Conservation (phyloP, 64 coral and sea anemone species). For the Stylophora pistillata region DNA sequence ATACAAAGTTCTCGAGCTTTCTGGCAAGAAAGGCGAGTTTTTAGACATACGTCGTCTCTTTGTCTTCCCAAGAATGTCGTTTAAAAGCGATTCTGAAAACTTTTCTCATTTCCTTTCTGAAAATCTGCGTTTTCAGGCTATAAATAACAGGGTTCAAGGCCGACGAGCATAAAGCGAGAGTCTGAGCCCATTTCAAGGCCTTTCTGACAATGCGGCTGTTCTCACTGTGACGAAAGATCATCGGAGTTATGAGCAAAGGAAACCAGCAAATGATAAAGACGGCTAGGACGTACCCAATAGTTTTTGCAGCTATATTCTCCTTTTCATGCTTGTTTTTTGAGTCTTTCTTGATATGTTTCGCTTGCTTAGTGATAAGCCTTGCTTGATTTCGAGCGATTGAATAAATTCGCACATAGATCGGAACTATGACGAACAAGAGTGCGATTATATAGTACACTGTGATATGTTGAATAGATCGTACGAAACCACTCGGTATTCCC, state of each 20-base stretch:
- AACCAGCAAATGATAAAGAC: conserved; percentile 91
- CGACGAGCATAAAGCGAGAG: conserved; percentile 85
- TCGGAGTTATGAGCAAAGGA: conserved; percentile 70
- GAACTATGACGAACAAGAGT: conserved; percentile 56
- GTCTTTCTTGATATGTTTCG: conserved; percentile 43
- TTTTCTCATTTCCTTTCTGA: conserved; percentile 56
- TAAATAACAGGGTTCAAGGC: conserved; percentile 91
- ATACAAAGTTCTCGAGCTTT: neutral
- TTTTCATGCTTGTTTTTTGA: conserved; percentile 17
- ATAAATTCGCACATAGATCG: conserved; percentile 82
- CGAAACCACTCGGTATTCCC: conserved; percentile 50
- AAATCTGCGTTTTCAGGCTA: conserved; percentile 75
- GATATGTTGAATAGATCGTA: conserved; percentile 10
- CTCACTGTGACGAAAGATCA: conserved; percentile 57
- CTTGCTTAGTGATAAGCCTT: conserved; percentile 54
- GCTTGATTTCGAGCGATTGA: conserved; percentile 81
- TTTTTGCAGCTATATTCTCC: conserved; percentile 89
- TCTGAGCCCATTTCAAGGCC: conserved; percentile 78
- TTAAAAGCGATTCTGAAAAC: neutral
- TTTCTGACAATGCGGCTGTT: neutral
- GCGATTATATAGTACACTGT: conserved; percentile 51
- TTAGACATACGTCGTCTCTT: neutral
- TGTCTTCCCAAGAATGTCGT: neutral
- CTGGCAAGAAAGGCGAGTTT: neutral
- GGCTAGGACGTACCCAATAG: conserved; percentile 62